phyloP scores from a whole-genome alignment of 2,113 vertebrate genomes.

The Ictalurus punctatus region DNA sequence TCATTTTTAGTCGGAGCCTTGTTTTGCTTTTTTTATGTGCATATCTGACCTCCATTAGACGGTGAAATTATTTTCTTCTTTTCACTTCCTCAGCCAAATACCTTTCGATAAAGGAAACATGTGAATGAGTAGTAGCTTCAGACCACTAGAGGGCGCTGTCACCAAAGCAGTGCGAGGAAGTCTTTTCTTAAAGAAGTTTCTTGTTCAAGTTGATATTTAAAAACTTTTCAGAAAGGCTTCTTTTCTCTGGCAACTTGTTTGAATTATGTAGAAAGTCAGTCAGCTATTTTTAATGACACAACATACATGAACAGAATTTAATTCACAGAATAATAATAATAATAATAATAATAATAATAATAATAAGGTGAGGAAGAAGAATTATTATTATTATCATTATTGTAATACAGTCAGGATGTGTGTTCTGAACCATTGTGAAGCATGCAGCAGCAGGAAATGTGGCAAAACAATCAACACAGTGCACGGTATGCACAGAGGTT shows the following conservation, averaged over 20 bases:
- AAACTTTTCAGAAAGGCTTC: neutral
- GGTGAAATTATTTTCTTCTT: conserved; percentile 65
- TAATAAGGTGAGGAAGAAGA: too few species aligned
- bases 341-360: too few species aligned
- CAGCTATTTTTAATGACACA: neutral
- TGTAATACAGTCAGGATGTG: neutral
- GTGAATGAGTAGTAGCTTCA: neutral
- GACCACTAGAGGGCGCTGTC: conserved; percentile 27
- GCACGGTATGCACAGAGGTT: too few species aligned
- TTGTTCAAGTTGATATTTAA: neutral
- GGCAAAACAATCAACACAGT: neutral
- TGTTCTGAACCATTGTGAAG: neutral
- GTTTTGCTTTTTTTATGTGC: neutral
- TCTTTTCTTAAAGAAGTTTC: neutral
- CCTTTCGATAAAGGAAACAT: conserved; percentile 54
- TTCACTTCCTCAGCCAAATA: conserved; percentile 80
- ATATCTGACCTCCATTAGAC: conserved; percentile 75
- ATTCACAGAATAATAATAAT: neutral
- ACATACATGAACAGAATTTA: neutral
- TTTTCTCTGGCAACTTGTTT: neutral
- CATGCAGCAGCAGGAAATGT: neutral
- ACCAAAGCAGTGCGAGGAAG: neutral
- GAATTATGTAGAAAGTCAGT: neutral
- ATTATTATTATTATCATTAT: too few species aligned
- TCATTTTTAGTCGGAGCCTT: neutral